These are phyloP conservation scores for Drosophila neotestacea DNA, from an alignment of 2,888 invertebrate genomes.

Conservation along the genomic window DNA sequence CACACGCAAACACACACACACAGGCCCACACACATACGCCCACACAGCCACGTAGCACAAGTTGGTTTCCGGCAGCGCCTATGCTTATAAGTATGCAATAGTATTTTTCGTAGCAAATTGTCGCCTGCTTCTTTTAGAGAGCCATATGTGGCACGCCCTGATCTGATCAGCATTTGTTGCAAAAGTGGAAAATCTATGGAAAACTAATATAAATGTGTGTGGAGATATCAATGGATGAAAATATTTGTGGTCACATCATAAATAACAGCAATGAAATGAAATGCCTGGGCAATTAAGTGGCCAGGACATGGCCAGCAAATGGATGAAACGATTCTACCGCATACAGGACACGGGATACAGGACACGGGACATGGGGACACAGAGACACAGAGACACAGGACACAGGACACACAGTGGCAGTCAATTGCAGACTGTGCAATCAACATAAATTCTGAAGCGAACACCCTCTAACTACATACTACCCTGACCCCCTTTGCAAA, in stretches of 20 bases:
- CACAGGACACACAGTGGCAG: slow-evolving; percentile 17
- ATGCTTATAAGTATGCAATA: slow-evolving; percentile 45
- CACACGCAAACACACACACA: too few species aligned
- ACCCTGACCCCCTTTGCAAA: slow-evolving; percentile 11
- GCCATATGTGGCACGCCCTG: slow-evolving; percentile 1
- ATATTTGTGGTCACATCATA: slow-evolving; percentile 69
- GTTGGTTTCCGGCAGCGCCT: slow-evolving; percentile 42
- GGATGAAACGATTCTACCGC: slow-evolving; percentile 12
- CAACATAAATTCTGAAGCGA: slow-evolving; percentile 66
- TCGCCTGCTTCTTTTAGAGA: background rate
- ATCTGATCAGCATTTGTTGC: slow-evolving; percentile 20
- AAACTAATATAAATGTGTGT: slow-evolving; percentile 33
- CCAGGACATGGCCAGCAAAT: slow-evolving; percentile 40
- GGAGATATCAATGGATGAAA: slow-evolving; percentile 58
- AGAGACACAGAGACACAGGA: too few species aligned
- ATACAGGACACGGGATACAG: background rate
- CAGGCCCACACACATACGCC: background rate
- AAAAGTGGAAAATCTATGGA: slow-evolving; percentile 21
- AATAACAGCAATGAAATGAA: slow-evolving; percentile 73
- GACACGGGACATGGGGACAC: background rate
- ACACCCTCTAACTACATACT: background rate
- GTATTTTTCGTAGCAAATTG: slow-evolving; percentile 24
- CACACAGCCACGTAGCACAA: background rate
- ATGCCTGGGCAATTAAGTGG: slow-evolving; percentile 72
- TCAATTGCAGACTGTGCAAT: slow-evolving; percentile 59